phyloP scores from a whole-genome alignment of 2,113 vertebrate genomes.

The Hippopotamus amphibius region DNA sequence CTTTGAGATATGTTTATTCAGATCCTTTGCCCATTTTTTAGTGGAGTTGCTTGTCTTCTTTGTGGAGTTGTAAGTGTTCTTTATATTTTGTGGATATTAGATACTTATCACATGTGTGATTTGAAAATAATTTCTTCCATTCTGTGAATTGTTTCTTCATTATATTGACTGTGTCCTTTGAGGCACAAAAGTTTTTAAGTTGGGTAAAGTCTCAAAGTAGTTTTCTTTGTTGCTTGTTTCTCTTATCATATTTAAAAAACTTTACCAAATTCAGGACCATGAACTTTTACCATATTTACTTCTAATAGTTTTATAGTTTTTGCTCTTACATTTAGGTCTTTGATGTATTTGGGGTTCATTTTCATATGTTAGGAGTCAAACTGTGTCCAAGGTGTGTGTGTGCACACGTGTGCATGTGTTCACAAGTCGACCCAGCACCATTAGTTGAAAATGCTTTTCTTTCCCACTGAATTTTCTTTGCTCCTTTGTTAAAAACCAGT shows the following conservation, averaged over 20 bases:
- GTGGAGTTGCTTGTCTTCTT: background rate
- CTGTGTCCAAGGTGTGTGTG: background rate
- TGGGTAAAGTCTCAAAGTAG: background rate
- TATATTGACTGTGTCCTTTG: background rate
- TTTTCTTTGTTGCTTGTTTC: background rate
- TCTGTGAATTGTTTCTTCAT: background rate
- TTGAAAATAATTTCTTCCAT: background rate
- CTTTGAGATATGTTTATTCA: background rate
- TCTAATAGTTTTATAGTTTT: background rate
- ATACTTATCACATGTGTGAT: background rate
- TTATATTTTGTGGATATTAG: background rate
- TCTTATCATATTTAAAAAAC: background rate
- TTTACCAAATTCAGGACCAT: background rate
- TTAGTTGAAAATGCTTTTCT: background rate
- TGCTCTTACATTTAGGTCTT: background rate
- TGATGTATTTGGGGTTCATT: background rate
- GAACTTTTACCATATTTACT: background rate
- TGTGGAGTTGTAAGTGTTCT: background rate
- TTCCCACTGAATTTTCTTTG: background rate
- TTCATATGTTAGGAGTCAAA: background rate
- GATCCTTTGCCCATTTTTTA: background rate
- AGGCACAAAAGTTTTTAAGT: background rate
- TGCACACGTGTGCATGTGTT: fast-evolving
- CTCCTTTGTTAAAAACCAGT: background rate
- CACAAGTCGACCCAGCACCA: background rate